These are phyloP conservation scores for Corythornis vintsioides DNA, from an alignment of 2,113 vertebrate species.

Conservation along the genomic window DNA sequence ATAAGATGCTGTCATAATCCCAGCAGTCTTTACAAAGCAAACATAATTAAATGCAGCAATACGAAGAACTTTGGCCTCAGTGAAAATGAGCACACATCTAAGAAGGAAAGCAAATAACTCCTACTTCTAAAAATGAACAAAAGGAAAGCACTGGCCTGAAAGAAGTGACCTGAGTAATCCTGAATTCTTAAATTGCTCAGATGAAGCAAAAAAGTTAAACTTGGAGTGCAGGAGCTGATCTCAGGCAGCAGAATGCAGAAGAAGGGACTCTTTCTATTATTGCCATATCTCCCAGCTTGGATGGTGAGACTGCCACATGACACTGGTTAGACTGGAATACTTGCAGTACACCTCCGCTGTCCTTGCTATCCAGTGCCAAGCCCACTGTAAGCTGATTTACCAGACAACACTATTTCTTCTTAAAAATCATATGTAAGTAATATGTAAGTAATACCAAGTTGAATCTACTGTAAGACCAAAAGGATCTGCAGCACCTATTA, in stretches of 20 bases:
- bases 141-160: conserved; percentile 23
- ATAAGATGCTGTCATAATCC: conserved; percentile 30
- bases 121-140: conserved; percentile 40
- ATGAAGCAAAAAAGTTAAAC: conserved; percentile 8
- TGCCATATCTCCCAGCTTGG: neutral
- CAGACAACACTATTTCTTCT: neutral
- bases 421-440: neutral
- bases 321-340: neutral
- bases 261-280: neutral
- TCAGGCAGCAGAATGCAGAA: neutral
- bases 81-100: conserved; percentile 55
- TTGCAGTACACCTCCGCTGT: neutral
- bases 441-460: neutral
- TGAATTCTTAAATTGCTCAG: conserved; percentile 2
- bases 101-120: conserved; percentile 59
- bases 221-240: neutral
- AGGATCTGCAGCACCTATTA: neutral
- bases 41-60: conserved; percentile 46
- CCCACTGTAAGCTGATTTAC: neutral
- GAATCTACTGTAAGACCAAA: neutral
- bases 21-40: conserved; percentile 48
- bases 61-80: neutral
- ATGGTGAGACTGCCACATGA: neutral
- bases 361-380: neutral
- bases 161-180: conserved; percentile 12